Evolutionary conservation across 2,113 vertebrate species (phyloP).

Genomic region (Azemiops feae): DNA sequence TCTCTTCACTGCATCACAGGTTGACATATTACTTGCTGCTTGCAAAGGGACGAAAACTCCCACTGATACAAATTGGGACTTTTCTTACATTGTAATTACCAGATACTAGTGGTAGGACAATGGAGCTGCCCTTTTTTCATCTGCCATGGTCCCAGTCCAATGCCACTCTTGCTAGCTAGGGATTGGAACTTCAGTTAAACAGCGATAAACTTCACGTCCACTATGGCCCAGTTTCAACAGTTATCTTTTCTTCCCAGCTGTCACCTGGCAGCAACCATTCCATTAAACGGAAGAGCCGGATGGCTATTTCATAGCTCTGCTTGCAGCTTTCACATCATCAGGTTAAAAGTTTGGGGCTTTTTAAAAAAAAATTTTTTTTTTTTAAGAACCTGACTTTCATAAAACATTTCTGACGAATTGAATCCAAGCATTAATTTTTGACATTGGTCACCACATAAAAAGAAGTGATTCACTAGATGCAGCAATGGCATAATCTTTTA

Average conservation of each 20-base stretch:
- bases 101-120: neutral
- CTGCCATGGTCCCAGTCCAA: neutral
- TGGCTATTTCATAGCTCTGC: neutral
- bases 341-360: neutral
- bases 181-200: neutral
- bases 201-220: neutral
- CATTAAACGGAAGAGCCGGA: neutral
- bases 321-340: neutral
- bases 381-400: neutral
- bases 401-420: neutral
- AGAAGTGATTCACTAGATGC: neutral
- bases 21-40: neutral
- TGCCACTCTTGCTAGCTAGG: neutral
- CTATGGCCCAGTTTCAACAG: neutral
- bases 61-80: neutral
- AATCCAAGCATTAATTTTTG: neutral
- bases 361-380: neutral
- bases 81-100: neutral
- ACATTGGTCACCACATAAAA: neutral
- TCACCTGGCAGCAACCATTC: neutral
- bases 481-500: neutral
- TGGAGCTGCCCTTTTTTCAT: neutral
- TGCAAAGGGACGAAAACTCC: neutral
- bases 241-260: neutral
- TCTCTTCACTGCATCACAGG: neutral